Conservation (phyloP, 2,888 invertebrate genomes). For the Hypselothyrea guttata region DNA sequence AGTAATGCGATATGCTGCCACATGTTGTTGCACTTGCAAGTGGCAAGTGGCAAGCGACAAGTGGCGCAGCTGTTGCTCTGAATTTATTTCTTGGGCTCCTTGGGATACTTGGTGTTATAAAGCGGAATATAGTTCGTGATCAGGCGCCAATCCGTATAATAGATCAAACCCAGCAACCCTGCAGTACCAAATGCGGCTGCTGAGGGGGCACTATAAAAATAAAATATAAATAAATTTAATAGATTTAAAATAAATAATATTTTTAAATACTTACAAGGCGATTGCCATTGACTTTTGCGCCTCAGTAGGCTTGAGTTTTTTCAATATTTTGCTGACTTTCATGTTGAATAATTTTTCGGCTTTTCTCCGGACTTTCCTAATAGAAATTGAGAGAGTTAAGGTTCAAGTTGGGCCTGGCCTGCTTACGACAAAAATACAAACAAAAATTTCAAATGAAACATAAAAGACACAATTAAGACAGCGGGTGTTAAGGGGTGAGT, state of each 20-base stretch:
- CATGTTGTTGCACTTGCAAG: conserved; percentile 16
- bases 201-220: conserved; percentile 44
- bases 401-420: too few species aligned
- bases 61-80: neutral
- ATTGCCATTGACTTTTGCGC: conserved; percentile 24
- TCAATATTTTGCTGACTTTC: conserved; percentile 41
- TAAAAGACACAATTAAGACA: conserved; percentile 22
- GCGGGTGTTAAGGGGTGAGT: neutral
- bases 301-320: conserved; percentile 15
- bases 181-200: conserved; percentile 48
- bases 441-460: neutral
- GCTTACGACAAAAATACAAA: too few species aligned
- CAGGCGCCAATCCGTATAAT: conserved; percentile 59
- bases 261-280: conserved; percentile 65
- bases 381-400: neutral
- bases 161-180: conserved; percentile 35
- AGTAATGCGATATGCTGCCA: conserved; percentile 11
- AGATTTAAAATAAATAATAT: too few species aligned
- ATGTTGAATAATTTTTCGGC: conserved; percentile 22
- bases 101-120: conserved; percentile 60
- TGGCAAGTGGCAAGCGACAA: too few species aligned
- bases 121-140: conserved; percentile 54
- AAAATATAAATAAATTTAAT: too few species aligned
- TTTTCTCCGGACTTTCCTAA: neutral
- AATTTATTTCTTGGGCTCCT: conserved; percentile 13